phyloP scores from a whole-genome alignment of 2,113 vertebrate species.

The Narcine bancroftii region DNA sequence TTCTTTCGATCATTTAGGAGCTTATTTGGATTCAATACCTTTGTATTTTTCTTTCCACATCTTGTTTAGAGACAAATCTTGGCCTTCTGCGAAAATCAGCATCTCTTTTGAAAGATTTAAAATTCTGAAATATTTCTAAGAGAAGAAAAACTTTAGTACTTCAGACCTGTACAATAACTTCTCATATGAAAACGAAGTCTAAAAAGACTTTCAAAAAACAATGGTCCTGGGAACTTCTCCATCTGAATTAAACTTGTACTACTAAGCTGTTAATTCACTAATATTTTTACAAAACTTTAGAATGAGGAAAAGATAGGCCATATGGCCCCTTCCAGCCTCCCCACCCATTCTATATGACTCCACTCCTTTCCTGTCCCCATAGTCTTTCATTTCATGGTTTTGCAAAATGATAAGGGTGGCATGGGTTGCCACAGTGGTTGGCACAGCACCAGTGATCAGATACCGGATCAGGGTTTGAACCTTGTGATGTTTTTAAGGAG shows the following conservation, averaged over 20 bases:
- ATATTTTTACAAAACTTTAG: background rate
- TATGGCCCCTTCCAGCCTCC: too few species aligned
- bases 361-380: too few species aligned
- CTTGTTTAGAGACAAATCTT: constrained; percentile 11
- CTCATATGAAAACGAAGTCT: background rate
- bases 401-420: too few species aligned
- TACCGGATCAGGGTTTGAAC: too few species aligned
- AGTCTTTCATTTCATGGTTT: background rate
- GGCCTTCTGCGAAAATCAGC: constrained; percentile 34
- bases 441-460: too few species aligned
- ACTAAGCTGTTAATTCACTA: background rate
- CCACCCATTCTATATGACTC: too few species aligned
- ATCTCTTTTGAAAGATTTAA: background rate
- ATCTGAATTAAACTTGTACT: background rate
- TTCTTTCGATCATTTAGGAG: background rate
- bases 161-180: background rate
- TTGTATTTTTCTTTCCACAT: constrained; percentile 4
- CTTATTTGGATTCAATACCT: constrained; percentile 10
- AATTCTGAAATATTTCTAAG: constrained; percentile 35
- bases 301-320: too few species aligned
- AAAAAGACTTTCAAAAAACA: background rate
- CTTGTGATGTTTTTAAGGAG: too few species aligned
- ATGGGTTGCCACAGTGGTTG: too few species aligned
- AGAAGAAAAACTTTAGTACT: background rate
- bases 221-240: background rate